phyloP scores from a whole-genome alignment of 92 coral and sea anemone genomes.

The Isaurus tuberculatus region DNA sequence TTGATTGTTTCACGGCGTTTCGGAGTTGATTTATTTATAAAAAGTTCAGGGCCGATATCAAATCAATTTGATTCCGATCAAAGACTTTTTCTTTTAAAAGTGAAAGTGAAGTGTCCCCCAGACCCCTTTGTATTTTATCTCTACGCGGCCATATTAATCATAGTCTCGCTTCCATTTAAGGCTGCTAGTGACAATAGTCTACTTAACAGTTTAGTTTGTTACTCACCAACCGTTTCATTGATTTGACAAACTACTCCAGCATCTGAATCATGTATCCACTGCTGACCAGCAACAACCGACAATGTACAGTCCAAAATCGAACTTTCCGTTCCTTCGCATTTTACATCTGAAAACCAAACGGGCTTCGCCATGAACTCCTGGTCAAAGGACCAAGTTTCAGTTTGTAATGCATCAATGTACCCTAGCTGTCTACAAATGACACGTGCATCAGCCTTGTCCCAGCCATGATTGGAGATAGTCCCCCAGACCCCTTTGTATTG shows the following conservation, averaged over 20 bases:
- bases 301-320: conserved; percentile 10
- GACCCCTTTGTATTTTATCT: too few species aligned
- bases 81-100: too few species aligned
- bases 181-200: too few species aligned
- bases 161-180: background rate
- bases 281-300: conserved; percentile 12
- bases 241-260: conserved; percentile 16
- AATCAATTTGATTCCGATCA: too few species aligned
- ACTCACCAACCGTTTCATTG: conserved; percentile 15
- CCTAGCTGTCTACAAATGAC: conserved; percentile 40
- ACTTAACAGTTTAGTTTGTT: too few species aligned
- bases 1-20: too few species aligned
- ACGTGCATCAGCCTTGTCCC: conserved; percentile 47
- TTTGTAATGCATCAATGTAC: conserved; percentile 32
- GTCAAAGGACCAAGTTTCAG: background rate
- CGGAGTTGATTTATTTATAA: too few species aligned
- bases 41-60: too few species aligned
- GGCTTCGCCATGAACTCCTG: conserved; percentile 12
- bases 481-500: conserved; percentile 43
- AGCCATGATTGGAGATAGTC: conserved; percentile 16
- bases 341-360: conserved; percentile 27
- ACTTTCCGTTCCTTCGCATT: conserved; percentile 18
- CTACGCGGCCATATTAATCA: background rate
- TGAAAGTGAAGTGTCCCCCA: too few species aligned
- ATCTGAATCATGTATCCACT: conserved; percentile 24